Base-by-base conservation (phyloP, 2,888 invertebrate species). In the Tachystola acroxantha region DNA sequence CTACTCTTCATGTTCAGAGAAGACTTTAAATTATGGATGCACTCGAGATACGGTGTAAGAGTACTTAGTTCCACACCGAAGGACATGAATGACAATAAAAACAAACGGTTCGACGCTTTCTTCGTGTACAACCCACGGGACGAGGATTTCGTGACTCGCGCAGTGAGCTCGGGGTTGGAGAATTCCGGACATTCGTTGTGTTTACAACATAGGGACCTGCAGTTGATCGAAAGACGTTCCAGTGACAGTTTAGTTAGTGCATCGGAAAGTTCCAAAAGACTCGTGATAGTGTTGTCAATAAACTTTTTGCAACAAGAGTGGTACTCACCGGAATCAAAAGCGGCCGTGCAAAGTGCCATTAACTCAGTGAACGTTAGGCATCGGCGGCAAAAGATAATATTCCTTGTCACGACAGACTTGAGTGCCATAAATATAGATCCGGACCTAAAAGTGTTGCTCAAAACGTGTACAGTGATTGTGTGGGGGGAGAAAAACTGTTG, bases 401-500 rank as follows among this genome's bases (percentile, higher is more conserved):
- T 88, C 56, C 73, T 88, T 33, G 84, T 88, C 58, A 88, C 88
- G 42, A 88, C 88, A 30, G 88, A 88, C 57, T 71, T 88, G 45
- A 87, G 88, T 81, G 91, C 92, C 65, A 89, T 90, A 52, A 90
- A 93, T 57, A 80, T 88, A 47, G 94, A 94, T 62, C 91, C 92
- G 28, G 94, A 94, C 64, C 77, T 95, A 37, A 91, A 94, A 72
- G 89, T 91, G 56, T 81, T 93, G 39, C 84, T 93, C 26, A 90
- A 92, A 68, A 92, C 93, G 75, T 90, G 93, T 89, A 89, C 91
- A 54, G 91, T 92, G 62, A 91, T 92, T 34, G 90, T 93, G 65
- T 93, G 93, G 91, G 93, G 93, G 46, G 95, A 96, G 65, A 92
- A 91, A 50, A 89, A 94, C 57, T 96, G 96, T 89, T 96, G 96